Evolutionary conservation across 2,888 invertebrate genomes (phyloP).

Genomic region (Synanthedon vespiformis): DNA sequence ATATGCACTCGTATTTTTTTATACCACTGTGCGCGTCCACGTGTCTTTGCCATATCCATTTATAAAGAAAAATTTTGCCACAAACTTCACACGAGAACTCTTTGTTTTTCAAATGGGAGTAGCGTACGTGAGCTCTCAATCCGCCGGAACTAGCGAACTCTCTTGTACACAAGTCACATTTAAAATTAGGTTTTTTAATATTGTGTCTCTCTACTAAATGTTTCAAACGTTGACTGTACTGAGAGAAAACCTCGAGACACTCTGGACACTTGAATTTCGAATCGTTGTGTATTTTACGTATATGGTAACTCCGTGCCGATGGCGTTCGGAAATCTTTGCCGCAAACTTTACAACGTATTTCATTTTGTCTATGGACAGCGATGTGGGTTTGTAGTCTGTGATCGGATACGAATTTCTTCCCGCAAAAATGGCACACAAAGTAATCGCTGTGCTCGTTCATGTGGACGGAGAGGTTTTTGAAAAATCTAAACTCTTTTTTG

Average conservation of each 20-base stretch:
- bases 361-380: slow-evolving; percentile 11
- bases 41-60: slow-evolving; percentile 14
- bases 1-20: slow-evolving; percentile 41
- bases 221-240: slow-evolving; percentile 11
- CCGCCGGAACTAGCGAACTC: slow-evolving; percentile 11
- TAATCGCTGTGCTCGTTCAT: slow-evolving; percentile 35
- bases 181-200: slow-evolving; percentile 11
- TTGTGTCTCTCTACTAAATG: slow-evolving; percentile 11
- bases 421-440: slow-evolving; percentile 33
- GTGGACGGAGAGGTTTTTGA: slow-evolving; percentile 21
- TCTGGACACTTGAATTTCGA: slow-evolving; percentile 14
- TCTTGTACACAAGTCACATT: slow-evolving; percentile 11
- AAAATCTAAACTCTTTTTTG: slow-evolving; percentile 14
- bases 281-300: slow-evolving; percentile 13
- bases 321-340: slow-evolving; percentile 9
- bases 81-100: slow-evolving; percentile 12
- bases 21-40: slow-evolving; percentile 13
- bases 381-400: slow-evolving; percentile 15
- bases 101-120: slow-evolving; percentile 10
- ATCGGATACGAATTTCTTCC: slow-evolving; percentile 22
- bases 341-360: slow-evolving; percentile 14
- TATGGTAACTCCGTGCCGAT: slow-evolving; percentile 13
- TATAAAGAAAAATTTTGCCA: slow-evolving; percentile 11
- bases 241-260: slow-evolving; percentile 9
- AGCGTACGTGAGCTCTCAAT: slow-evolving; percentile 9